phyloP scores from a whole-genome alignment of 2,113 vertebrate species.

The Chlorocebus sabaeus region DNA sequence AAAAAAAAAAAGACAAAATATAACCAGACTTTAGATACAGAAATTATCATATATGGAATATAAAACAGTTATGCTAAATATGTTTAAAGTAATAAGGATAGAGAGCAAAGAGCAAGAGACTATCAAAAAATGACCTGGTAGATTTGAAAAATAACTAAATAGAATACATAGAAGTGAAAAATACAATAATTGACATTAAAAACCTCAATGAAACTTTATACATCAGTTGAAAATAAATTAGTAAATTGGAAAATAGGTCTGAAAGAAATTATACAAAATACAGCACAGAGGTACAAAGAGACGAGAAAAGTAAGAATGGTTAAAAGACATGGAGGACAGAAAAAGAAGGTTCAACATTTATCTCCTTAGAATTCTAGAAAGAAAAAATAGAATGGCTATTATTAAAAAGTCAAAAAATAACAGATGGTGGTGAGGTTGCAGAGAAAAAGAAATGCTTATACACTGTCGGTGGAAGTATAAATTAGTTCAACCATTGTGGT shows the following conservation, averaged over 20 bases:
- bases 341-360: background rate
- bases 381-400: background rate
- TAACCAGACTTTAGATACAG: conserved; percentile 14
- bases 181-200: conserved; percentile 5
- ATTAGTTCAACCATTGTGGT: no score
- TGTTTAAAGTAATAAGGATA: conserved; percentile 25
- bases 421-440: no score
- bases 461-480: no score
- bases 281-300: conserved; percentile 3
- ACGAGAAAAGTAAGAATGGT: background rate
- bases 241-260: background rate
- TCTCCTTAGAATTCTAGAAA: background rate
- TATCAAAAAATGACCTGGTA: background rate
- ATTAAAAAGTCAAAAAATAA: no score
- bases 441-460: no score
- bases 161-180: background rate
- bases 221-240: conserved; percentile 31
- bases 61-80: background rate
- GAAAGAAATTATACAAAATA: conserved; percentile 1
- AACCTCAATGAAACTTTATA: background rate
- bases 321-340: background rate
- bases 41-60: background rate
- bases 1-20: background rate
- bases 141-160: background rate
- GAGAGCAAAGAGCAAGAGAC: background rate